phyloP scores from a whole-genome alignment of 2,888 invertebrate genomes.

The Xestia xanthographa region DNA sequence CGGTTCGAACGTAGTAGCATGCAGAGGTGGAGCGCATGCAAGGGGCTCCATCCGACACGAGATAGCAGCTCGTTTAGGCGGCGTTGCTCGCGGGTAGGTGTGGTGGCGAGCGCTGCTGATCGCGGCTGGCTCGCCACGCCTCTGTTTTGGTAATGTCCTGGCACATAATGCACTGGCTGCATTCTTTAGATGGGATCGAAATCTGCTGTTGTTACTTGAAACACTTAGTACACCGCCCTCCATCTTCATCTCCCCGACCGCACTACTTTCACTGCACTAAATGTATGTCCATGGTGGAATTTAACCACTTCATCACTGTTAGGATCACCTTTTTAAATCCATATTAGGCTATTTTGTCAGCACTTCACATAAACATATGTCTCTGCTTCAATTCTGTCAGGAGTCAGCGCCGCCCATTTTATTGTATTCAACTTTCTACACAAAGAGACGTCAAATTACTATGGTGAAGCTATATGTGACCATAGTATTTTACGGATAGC shows the following conservation, averaged over 20 bases:
- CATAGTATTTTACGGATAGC: slow-evolving; percentile 9
- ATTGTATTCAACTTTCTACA: slow-evolving; percentile 29
- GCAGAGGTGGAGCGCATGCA: slow-evolving; percentile 73
- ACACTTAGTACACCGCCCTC: slow-evolving; percentile 89
- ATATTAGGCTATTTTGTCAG: slow-evolving; percentile 45
- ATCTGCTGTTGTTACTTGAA: slow-evolving; percentile 85
- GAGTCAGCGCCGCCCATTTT: slow-evolving; percentile 18
- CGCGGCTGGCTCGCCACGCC: slow-evolving; percentile 80
- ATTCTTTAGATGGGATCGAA: slow-evolving; percentile 87
- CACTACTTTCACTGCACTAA: slow-evolving; percentile 72
- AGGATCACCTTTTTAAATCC: slow-evolving; percentile 61
- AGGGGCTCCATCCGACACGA: slow-evolving; percentile 84
- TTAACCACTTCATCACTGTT: slow-evolving; percentile 63
- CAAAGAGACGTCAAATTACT: slow-evolving; percentile 26
- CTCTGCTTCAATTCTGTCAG: background rate
- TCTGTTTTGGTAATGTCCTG: slow-evolving; percentile 87
- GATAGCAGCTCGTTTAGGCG: slow-evolving; percentile 82
- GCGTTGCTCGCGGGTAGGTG: slow-evolving; percentile 85
- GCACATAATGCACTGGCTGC: slow-evolving; percentile 87
- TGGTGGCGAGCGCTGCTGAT: slow-evolving; percentile 81
- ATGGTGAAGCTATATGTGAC: slow-evolving; percentile 20
- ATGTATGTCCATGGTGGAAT: slow-evolving; percentile 81
- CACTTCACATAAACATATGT: slow-evolving; percentile 14
- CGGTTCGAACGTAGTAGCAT: slow-evolving; percentile 72
- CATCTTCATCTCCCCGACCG: slow-evolving; percentile 78